Evolutionary conservation across 2,888 invertebrate species (phyloP).

Genomic region (Salticus scenicus): DNA sequence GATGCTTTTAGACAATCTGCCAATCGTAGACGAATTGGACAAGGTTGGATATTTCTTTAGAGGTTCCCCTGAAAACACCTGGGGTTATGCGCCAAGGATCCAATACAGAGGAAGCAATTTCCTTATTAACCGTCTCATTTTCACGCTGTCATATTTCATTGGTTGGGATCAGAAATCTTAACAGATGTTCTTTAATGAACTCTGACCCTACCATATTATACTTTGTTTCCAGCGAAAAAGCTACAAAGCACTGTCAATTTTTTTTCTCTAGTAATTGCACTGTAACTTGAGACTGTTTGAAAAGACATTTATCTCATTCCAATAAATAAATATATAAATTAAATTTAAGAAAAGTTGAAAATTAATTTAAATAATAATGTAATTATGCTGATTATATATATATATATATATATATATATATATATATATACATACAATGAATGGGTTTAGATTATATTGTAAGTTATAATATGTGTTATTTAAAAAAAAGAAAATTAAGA

Average conservation of each 20-base stretch:
- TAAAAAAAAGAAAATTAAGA: too few species aligned
- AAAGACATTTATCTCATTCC: too few species aligned
- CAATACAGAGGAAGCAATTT: slow-evolving; percentile 58
- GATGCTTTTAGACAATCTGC: background rate
- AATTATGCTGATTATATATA: too few species aligned
- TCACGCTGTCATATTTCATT: slow-evolving; percentile 68
- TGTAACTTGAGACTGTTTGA: too few species aligned
- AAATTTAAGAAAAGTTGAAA: too few species aligned
- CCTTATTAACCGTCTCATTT: slow-evolving; percentile 69
- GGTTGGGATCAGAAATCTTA: slow-evolving; percentile 44
- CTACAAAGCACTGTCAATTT: background rate
- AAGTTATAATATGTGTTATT: too few species aligned
- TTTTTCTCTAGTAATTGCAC: background rate
- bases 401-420: too few species aligned
- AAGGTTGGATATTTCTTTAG: background rate
- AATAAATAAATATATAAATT: too few species aligned
- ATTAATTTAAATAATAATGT: too few species aligned
- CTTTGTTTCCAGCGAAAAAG: background rate
- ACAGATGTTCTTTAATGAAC: slow-evolving; percentile 59
- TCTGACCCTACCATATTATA: slow-evolving; percentile 23
- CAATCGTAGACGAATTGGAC: slow-evolving; percentile 2
- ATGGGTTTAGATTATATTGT: too few species aligned
- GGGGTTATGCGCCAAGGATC: slow-evolving; percentile 28
- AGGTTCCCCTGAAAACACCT: slow-evolving; percentile 22
- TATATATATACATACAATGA: too few species aligned